Conservation (phyloP, 2,113 vertebrate genomes). For the Athene cunicularia region DNA sequence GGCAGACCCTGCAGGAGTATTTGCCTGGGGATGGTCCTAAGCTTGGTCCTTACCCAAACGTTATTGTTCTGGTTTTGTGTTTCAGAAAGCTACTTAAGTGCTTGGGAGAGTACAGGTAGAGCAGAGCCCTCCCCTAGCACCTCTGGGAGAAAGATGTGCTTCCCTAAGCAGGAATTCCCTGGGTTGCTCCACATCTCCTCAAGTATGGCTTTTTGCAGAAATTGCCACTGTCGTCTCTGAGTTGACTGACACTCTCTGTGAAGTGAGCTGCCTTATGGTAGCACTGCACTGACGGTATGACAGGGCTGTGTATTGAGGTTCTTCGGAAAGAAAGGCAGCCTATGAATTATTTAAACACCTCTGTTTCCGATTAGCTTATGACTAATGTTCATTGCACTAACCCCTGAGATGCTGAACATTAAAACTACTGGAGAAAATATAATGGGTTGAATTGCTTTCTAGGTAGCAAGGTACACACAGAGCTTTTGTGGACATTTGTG, state of each 20-base stretch:
- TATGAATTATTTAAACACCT: conserved; percentile 59
- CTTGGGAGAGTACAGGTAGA: neutral
- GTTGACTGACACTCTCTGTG: conserved; percentile 10
- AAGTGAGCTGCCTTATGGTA: conserved; percentile 1
- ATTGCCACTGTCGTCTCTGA: neutral
- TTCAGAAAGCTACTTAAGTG: neutral
- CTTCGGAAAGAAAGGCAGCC: neutral
- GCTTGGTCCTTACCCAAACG: neutral
- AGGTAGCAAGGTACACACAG: conserved; percentile 44
- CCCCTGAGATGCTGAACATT: neutral
- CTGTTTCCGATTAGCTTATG: conserved; percentile 51
- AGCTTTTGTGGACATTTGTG: conserved; percentile 32
- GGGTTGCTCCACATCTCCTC: neutral
- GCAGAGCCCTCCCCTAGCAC: neutral
- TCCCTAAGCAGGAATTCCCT: neutral
- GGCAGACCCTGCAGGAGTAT: neutral
- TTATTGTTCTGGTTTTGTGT: neutral
- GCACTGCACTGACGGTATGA: neutral
- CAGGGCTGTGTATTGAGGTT: neutral
- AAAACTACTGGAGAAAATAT: conserved; percentile 27
- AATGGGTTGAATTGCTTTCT: conserved; percentile 62
- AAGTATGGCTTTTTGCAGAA: neutral
- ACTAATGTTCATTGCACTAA: conserved; percentile 12
- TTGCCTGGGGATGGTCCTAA: neutral
- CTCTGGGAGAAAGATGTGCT: neutral